Evolutionary conservation across 2,888 invertebrate genomes (phyloP), one percentile per base, ranked within the genome.

Genomic region (Ophion slaviceki): DNA sequence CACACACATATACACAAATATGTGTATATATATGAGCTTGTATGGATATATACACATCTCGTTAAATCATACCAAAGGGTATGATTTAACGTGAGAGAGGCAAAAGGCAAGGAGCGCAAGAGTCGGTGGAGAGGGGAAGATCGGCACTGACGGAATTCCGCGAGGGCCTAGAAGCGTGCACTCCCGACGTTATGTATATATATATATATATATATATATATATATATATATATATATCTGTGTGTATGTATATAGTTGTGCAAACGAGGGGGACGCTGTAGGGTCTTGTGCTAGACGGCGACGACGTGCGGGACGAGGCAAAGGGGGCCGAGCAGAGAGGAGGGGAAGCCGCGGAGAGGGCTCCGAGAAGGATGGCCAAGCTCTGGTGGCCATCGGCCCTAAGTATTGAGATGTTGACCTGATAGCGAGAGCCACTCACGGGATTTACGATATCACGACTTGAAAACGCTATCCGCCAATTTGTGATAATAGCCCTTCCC

Each of bases 371-470:
- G 67, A 84, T 80, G 76, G 62, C 78, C 75, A 84, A 84, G 85
- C 71, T 81, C 77, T 78, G 85, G 86, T 87, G 86, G 88, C 87
- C 86, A 85, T 86, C 77, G 84, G 86, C 85, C 86, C 61, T 85
- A 85, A 86, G 88, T 88, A 89, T 89, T 89, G 89, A 89, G 89
- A 89, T 89, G 89, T 89, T 89, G 87, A 85, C 86, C 88, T 82
- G 88, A 88, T 89, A 89, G 85, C 86, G 53, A 78, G 84, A 86
- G 80, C 80, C 82, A 84, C 87, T 83, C 82, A 61, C 81, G 87
- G 87, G 87, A 89, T 89, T 89, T 89, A 89, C 88, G 89, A 88
- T 89, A 89, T 89, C 89, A 88, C 89, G 89, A 89, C 88, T 89
- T 89, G 87, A 89, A 89, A 89, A 89, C 84, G 88, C 89, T 89